phyloP scores from a whole-genome alignment of 2,113 vertebrate species.

The Regulus satrapa region DNA sequence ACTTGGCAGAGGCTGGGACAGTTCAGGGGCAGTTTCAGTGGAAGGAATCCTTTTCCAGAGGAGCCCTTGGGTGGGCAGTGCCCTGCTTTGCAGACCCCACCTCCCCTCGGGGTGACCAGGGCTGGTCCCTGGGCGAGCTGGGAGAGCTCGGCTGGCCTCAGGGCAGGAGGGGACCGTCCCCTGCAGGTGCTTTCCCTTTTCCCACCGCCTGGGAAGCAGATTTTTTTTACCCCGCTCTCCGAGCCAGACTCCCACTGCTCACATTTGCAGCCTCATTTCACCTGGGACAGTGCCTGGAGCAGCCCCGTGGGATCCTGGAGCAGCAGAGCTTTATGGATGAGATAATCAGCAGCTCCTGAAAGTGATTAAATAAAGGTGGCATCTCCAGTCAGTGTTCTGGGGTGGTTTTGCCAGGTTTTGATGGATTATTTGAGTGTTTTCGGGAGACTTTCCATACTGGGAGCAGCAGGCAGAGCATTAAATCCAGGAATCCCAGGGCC shows the following conservation, averaged over 20 bases:
- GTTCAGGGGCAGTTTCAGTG: no score
- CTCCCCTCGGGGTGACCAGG: rapidly evolving
- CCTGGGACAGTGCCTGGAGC: neutral
- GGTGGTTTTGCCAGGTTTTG: neutral
- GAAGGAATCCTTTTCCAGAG: neutral
- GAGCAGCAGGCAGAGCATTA: neutral
- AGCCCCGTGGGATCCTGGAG: neutral
- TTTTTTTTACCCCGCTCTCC: rapidly evolving
- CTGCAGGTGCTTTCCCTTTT: neutral
- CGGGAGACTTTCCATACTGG: neutral
- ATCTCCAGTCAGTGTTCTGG: neutral
- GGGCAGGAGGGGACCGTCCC: neutral
- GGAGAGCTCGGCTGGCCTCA: neutral
- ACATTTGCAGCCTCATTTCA: slow-evolving; percentile 24
- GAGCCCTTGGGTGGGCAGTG: no score
- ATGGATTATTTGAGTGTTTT: neutral
- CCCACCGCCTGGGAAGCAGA: neutral
- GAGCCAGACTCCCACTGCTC: neutral
- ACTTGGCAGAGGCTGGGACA: no score
- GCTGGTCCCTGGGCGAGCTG: rapidly evolving
- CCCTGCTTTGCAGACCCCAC: neutral
- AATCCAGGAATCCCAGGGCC: neutral
- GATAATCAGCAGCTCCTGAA: neutral
- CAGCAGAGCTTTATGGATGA: neutral
- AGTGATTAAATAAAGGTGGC: neutral